Base-by-base conservation (phyloP, 2,113 vertebrate species). In the Oryzias celebensis region DNA sequence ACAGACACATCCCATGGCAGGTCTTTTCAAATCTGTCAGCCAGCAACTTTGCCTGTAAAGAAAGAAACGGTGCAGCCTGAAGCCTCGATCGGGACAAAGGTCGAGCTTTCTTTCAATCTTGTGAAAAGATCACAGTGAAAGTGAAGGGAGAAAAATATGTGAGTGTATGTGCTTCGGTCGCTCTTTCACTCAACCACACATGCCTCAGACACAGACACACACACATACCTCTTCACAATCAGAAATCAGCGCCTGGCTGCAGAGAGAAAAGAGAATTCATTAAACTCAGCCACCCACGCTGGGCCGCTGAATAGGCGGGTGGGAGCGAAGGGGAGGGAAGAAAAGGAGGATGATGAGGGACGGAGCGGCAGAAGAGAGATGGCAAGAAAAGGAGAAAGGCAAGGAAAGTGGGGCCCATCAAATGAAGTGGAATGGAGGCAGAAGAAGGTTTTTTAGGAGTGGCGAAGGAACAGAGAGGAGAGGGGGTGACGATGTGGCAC, bases 181-280 rank as follows among this genome's bases (percentile, higher is more conserved):
- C 52, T 28, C 65, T 54, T 22, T 20, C 23, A 41, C 48, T 14
- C 57, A 16, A 36, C 36, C 23, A 58, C 44, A 18, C 55, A 42
- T 42, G 23, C 71, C 58, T 65, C 62, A 49, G 8, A 14, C 55
- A 60, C 45, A 26, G 50, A 42, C 42, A 47, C 58, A 43, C 58
- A 43, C 52, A 47, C 77, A 75, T 65, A 86, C 81, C 83, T 86
- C 85, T 86, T 84, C 75, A 82, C 85, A 87, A 89, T 88, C 85
- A 86, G 83, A 89, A 90, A 89, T 90, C 89, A 89, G 81, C 8
- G 85, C 72, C 77, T 75, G 80, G 77, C 78, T 88, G 71, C 78
- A 82, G 87, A 90, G 79, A 89, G 87, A 87, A 88, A 87, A 89
- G 88, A 89, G 85, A 89, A 90, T 89, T 87, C 89, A 89, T 90